These are phyloP conservation scores for Troilus luridus DNA, from an alignment of 2,888 invertebrate species.

Conservation along the genomic window DNA sequence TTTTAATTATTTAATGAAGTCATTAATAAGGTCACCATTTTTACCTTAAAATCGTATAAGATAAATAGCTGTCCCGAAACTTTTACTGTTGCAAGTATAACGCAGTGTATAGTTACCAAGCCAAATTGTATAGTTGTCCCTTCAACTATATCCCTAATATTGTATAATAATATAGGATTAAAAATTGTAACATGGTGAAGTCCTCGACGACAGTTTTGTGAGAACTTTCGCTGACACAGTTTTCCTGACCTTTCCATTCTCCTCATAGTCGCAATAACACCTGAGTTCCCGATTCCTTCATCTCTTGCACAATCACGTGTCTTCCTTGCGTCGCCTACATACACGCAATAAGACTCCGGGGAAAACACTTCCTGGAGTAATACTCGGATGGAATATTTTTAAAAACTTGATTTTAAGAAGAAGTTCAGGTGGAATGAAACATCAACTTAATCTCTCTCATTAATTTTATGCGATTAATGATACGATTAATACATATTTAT, in stretches of 20 bases:
- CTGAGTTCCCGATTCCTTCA: neutral
- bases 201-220: neutral
- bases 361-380: constrained; percentile 12
- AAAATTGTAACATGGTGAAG: neutral
- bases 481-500: too few relatives aligned
- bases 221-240: neutral
- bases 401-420: neutral
- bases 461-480: too few relatives aligned
- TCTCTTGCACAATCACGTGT: neutral
- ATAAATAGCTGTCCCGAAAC: too few relatives aligned
- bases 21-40: too few relatives aligned
- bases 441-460: neutral
- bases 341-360: neutral
- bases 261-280: neutral
- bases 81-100: too few relatives aligned
- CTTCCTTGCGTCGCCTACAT: neutral
- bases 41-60: too few relatives aligned
- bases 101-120: too few relatives aligned
- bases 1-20: too few relatives aligned
- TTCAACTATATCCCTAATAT: too few relatives aligned
- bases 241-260: neutral
- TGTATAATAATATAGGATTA: too few relatives aligned
- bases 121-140: too few relatives aligned
- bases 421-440: neutral
- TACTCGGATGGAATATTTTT: neutral